Evolutionary conservation across 92 coral and sea anemone species (phyloP).

Genomic region (Diadumene lineata): DNA sequence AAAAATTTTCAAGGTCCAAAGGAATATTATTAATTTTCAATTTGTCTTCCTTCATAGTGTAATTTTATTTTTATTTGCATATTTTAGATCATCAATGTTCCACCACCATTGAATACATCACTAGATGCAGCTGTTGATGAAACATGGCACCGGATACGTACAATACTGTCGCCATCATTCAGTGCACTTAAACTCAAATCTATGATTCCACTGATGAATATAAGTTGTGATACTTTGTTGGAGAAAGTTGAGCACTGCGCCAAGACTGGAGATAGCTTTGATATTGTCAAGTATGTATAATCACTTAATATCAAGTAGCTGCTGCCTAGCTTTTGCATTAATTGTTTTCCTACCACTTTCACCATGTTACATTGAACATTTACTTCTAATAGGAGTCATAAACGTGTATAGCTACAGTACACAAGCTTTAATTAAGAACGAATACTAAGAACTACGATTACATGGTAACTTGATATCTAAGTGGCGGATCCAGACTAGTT

Average conservation of each 20-base stretch:
- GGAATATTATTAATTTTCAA: not conserved
- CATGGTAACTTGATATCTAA: too few species aligned
- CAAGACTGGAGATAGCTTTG: constrained; percentile 45
- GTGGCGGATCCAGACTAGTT: too few species aligned
- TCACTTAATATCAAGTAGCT: too few species aligned
- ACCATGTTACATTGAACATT: too few species aligned
- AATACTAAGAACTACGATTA: too few species aligned
- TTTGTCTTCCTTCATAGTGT: not conserved
- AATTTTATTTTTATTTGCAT: not conserved
- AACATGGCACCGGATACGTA: constrained; percentile 65
- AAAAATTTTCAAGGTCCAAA: not conserved
- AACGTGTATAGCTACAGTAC: too few species aligned
- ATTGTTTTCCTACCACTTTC: too few species aligned
- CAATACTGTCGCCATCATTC: constrained; percentile 62
- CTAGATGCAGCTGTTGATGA: constrained; percentile 47
- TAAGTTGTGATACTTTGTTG: constrained; percentile 54
- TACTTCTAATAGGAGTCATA: too few species aligned
- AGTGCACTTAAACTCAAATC: constrained; percentile 62
- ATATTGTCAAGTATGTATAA: constrained; percentile 43
- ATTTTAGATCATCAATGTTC: constrained; percentile 31
- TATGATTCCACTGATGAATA: constrained; percentile 66
- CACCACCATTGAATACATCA: constrained; percentile 52
- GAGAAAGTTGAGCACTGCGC: constrained; percentile 45
- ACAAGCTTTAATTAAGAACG: too few species aligned
- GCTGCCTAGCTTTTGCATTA: too few species aligned